A percentile compares a stretch with the other conserved stretches of the same genome.
Conservation (phyloP, 2,797 vertebrate genomes). For the Siniperca scherzeri region DNA sequence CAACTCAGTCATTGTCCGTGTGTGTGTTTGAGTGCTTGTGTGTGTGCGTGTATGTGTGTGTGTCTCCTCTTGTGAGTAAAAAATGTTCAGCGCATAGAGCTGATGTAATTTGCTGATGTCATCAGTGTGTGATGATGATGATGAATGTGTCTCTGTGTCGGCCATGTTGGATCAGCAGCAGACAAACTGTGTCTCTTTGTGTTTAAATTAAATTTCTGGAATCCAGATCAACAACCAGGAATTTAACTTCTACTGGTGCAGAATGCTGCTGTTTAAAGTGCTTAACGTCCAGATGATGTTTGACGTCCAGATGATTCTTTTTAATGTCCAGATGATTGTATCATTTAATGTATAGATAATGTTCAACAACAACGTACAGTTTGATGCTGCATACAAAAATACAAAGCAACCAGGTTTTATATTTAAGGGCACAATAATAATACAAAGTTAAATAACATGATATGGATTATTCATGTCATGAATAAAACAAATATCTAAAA, state of each 20-base stretch:
- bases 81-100: slow-evolving; percentile 17
- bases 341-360: no score
- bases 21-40: neutral
- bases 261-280: no score
- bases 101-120: slow-evolving; percentile 39
- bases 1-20: neutral
- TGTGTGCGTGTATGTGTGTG: neutral
- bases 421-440: no score
- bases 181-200: slow-evolving; percentile 38
- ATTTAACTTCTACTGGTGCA: neutral
- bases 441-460: no score
- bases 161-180: slow-evolving; percentile 26
- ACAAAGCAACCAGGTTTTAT: no score
- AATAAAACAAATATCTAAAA: no score
- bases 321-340: no score
- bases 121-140: neutral
- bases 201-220: slow-evolving; percentile 40
- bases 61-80: neutral
- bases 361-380: no score
- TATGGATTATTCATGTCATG: no score
- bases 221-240: slow-evolving; percentile 28
- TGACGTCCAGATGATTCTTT: no score
- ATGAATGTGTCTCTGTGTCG: slow-evolving; percentile 30
- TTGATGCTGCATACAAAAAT: no score
- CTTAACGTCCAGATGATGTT: neutral